Percentiles rank a stretch among this genome's conserved stretches.
Conservation (phyloP, 2,797 vertebrate species). For the Lithobates sylvaticus region DNA sequence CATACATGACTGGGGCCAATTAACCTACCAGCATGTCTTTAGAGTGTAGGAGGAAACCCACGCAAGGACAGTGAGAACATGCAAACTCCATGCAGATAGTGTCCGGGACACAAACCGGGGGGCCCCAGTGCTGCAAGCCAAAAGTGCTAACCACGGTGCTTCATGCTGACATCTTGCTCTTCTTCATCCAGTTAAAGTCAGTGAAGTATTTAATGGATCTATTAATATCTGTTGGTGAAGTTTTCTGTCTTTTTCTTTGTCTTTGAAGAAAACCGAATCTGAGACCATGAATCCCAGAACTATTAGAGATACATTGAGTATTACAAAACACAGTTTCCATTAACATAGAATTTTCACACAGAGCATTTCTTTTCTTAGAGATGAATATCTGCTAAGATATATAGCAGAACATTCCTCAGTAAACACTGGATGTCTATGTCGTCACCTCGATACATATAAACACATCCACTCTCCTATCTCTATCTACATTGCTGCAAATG, state of each 20-base stretch:
- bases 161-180: background rate
- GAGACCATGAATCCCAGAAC: background rate
- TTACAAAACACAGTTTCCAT: background rate
- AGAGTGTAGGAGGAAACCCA: too few species aligned
- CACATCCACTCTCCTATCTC: background rate
- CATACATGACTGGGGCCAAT: too few species aligned
- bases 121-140: too few species aligned
- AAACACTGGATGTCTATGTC: slow-evolving; percentile 3
- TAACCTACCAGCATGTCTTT: too few species aligned
- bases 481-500: background rate
- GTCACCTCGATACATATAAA: background rate
- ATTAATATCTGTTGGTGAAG: background rate
- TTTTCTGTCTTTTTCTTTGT: background rate
- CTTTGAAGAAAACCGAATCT: background rate
- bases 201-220: background rate
- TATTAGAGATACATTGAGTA: background rate
- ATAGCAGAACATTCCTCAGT: background rate
- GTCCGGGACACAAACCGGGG: too few species aligned
- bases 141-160: background rate
- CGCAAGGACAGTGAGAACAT: too few species aligned
- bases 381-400: slow-evolving; percentile 8
- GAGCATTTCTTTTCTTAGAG: background rate
- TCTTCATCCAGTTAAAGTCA: background rate
- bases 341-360: background rate
- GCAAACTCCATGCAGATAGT: too few species aligned